A percentile compares a stretch with the other conserved stretches of the same genome.
These are phyloP conservation scores for Puntigrus tetrazona DNA, from an alignment of 2,113 vertebrate genomes.

Conservation along the genomic window DNA sequence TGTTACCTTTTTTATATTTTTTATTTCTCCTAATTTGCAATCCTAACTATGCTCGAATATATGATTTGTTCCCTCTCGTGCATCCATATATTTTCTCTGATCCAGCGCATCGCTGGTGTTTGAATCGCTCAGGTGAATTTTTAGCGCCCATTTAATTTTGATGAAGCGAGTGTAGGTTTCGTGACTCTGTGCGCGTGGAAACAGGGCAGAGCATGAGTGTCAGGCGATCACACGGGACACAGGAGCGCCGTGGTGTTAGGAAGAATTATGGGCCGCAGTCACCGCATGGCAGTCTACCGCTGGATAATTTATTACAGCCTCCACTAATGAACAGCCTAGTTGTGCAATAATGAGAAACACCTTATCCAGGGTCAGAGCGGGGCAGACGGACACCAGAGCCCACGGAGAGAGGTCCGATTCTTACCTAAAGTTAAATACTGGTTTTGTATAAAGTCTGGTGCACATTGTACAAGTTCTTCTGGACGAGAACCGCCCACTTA, in stretches of 20 bases:
- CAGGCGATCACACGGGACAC: constrained; percentile 7
- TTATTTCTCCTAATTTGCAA: too few relatives aligned
- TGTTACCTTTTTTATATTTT: too few relatives aligned
- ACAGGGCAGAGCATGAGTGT: background rate
- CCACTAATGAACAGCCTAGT: constrained; percentile 49
- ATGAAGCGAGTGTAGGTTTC: constrained; percentile 14
- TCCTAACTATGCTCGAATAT: background rate
- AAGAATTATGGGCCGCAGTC: constrained; percentile 46
- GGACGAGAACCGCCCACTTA: background rate
- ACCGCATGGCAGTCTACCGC: constrained; percentile 37
- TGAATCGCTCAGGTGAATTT: background rate
- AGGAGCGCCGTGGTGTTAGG: constrained; percentile 2
- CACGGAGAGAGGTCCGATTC: background rate
- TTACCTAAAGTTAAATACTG: background rate
- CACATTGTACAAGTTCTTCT: background rate
- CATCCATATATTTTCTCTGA: background rate
- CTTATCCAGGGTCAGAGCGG: constrained; percentile 38
- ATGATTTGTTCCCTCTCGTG: background rate
- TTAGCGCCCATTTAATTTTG: background rate
- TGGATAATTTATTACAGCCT: constrained; percentile 49
- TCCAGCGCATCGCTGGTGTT: background rate
- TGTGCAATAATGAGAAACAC: constrained; percentile 49
- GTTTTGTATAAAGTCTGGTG: background rate
- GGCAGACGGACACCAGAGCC: constrained; percentile 22
- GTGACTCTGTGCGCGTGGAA: constrained; percentile 18